phyloP scores from a whole-genome alignment of 2,113 vertebrate genomes.

The Edolisoma coerulescens region DNA sequence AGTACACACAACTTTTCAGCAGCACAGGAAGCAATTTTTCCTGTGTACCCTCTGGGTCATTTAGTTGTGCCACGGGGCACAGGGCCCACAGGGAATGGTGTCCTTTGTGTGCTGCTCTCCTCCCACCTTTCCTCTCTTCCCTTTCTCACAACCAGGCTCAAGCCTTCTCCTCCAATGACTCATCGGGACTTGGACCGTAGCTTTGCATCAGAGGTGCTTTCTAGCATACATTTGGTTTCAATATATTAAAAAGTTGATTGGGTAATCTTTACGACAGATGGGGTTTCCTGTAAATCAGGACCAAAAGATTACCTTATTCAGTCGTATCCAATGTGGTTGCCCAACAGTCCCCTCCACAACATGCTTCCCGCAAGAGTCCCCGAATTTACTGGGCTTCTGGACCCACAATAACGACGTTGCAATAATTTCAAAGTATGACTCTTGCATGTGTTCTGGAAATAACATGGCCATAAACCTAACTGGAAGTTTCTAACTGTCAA shows the following conservation, averaged over 20 bases:
- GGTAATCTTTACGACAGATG: background rate
- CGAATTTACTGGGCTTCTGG: background rate
- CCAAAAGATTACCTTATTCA: slow-evolving; percentile 28
- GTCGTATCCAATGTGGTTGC: background rate
- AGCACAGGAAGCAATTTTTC: background rate
- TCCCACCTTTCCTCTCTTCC: background rate
- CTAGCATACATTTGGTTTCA: slow-evolving; percentile 21
- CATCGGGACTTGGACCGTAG: accelerated
- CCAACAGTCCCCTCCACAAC: background rate
- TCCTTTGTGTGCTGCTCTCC: background rate
- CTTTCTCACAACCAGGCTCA: background rate
- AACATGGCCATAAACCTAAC: background rate
- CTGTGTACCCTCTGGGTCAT: background rate
- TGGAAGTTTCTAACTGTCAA: slow-evolving; percentile 1
- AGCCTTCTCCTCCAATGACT: background rate
- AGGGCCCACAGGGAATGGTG: accelerated
- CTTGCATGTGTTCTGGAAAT: slow-evolving; percentile 15
- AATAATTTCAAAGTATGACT: slow-evolving; percentile 16
- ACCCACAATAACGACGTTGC: background rate
- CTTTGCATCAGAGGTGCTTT: background rate
- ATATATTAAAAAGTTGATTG: background rate
- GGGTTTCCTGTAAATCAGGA: slow-evolving; percentile 15
- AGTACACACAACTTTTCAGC: background rate
- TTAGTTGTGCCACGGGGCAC: background rate
- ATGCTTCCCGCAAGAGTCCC: background rate